Base-by-base conservation (phyloP, 2,888 invertebrate genomes). In the Carcina quercana region DNA sequence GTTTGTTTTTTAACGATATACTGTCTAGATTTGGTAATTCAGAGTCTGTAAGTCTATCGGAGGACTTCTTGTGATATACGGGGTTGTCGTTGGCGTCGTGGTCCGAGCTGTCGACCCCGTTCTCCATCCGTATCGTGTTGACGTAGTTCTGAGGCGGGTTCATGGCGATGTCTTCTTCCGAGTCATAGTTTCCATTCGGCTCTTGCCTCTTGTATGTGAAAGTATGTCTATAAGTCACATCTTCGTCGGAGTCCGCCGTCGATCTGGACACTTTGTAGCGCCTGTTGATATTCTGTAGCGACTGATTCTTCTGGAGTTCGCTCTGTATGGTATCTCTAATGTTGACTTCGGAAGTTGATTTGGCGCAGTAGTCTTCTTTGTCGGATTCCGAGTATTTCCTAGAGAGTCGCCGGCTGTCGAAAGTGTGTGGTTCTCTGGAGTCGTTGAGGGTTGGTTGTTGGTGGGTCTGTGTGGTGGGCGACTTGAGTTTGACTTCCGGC, bases 401-500 rank as follows among this genome's bases (percentile, higher is more conserved):
- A 2, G 65, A 49, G 2, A 59, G 48, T 2, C 53, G 47, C 2
- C 55, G 40, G 25, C 25, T 31, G 3, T 57, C 40, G 38, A 25
- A 15, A 12, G 13, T 10, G n/a, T 24, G 13, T 15, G 35, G 22
- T 24, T 34, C 29, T 6, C 32, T 25, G 13, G 42, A 47, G 36
- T 35, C 25, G 24, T 47, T 47, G 31, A 40, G 29, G 20, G 34
- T 29, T 25, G 37, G 38, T 3, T 37, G 45, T 3, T 35, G 33
- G 30, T 28, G 22, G 30, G 30, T 32, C 25, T 35, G 37, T 19
- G 34, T 30, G 27, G 38, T 28, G 2, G 72, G 71, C 0, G 71
- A 56, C 25, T 63, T 68, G 13, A 85, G 69, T 3, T 50, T 59
- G n/a, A 95, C 86, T 59, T 94, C 94, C 0, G 97, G 97, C 0